Conservation (phyloP, 1,140 invertebrate species). For the Drosophila pectinifera region DNA sequence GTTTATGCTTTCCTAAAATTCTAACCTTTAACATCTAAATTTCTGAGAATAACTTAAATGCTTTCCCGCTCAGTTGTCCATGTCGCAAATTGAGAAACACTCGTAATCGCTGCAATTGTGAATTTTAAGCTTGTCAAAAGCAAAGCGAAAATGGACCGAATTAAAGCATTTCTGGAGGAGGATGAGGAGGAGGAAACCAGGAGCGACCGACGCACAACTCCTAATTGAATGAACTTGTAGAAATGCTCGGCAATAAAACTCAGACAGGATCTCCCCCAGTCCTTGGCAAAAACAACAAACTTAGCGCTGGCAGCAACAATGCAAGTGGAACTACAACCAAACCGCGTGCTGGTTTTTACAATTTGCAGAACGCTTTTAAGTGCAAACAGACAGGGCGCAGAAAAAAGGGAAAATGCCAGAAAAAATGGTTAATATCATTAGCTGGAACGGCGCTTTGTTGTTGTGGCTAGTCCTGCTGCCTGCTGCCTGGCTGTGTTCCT, state of each 20-base stretch:
- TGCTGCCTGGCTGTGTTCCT: constrained; percentile 28
- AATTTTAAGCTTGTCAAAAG: constrained; percentile 27
- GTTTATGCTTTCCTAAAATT: neutral
- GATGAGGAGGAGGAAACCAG: neutral
- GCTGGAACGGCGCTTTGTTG: constrained; percentile 59
- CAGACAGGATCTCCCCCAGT: constrained; percentile 10
- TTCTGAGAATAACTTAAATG: neutral
- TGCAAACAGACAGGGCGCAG: constrained; percentile 60
- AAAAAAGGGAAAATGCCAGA: constrained; percentile 42
- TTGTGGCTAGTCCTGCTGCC: constrained; percentile 22
- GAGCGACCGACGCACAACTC: constrained; percentile 45
- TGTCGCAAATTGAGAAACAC: constrained; percentile 20
- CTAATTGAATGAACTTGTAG: constrained; percentile 81
- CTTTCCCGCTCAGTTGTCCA: neutral
- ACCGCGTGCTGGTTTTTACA: constrained; percentile 67
- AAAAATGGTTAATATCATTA: constrained; percentile 82
- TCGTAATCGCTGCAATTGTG: constrained; percentile 11
- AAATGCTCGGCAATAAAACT: constrained; percentile 69
- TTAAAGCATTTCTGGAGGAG: constrained; percentile 20
- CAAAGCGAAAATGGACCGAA: constrained; percentile 11
- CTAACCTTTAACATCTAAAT: neutral
- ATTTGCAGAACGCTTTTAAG: constrained; percentile 77
- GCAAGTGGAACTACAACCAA: constrained; percentile 22
- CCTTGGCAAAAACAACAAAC: constrained; percentile 27
- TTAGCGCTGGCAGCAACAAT: constrained; percentile 52